A percentile compares a stretch with the other conserved stretches of the same genome.
Evolutionary conservation across 1,140 invertebrate genomes (phyloP).

Genomic region (Rhyzopertha dominica): DNA sequence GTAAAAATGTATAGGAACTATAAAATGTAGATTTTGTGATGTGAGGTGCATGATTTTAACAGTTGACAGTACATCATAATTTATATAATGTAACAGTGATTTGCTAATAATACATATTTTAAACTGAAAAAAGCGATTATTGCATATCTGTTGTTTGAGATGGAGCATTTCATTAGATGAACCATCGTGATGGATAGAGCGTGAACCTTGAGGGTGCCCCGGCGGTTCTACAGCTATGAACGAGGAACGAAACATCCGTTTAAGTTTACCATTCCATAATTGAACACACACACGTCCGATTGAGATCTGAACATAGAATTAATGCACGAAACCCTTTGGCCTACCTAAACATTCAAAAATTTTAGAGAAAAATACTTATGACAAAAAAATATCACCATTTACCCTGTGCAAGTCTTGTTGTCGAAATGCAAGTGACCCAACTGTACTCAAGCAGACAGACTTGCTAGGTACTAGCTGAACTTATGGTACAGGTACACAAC

Average conservation of each 20-base stretch:
- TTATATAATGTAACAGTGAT: no score
- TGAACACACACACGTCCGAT: slow-evolving; percentile 36
- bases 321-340: slow-evolving; percentile 46
- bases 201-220: no score
- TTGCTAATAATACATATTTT: slow-evolving; percentile 4
- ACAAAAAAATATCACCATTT: slow-evolving; percentile 49
- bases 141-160: neutral
- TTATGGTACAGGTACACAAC: slow-evolving; percentile 49
- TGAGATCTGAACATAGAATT: slow-evolving; percentile 45
- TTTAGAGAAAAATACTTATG: slow-evolving; percentile 48
- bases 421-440: slow-evolving; percentile 46
- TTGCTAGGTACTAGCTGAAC: slow-evolving; percentile 48
- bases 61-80: no score
- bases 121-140: neutral
- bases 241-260: neutral
- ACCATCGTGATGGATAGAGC: no score
- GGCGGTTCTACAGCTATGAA: no score
- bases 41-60: no score
- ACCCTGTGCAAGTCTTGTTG: slow-evolving; percentile 48
- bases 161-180: neutral
- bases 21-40: no score
- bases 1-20: no score
- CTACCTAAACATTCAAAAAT: slow-evolving; percentile 48
- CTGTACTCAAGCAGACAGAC: slow-evolving; percentile 46
- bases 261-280: slow-evolving; percentile 12